These are phyloP conservation scores for Lophura nycthemera DNA, from an alignment of 2,113 vertebrate genomes.

Conservation along the genomic window DNA sequence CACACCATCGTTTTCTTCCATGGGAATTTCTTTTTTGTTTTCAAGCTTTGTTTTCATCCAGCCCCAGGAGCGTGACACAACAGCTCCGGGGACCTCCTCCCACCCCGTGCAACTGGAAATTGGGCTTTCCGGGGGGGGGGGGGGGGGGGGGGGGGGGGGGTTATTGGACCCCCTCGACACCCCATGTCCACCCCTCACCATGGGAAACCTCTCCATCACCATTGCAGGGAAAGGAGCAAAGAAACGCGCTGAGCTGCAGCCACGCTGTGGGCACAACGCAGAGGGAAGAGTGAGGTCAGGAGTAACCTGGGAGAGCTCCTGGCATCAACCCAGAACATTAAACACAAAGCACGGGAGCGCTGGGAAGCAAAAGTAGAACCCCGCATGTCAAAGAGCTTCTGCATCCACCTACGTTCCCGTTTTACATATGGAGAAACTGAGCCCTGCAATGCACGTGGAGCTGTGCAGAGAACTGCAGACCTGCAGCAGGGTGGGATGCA, in stretches of 20 bases:
- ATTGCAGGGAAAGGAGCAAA: rapidly evolving
- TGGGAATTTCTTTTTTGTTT: background rate
- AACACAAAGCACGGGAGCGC: background rate
- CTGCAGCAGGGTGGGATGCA: background rate
- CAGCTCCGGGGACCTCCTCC: rapidly evolving
- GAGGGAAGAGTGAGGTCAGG: background rate
- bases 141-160: too few relatives aligned
- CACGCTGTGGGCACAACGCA: background rate
- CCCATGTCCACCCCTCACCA: rapidly evolving
- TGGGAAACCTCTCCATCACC: background rate
- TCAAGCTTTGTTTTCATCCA: background rate
- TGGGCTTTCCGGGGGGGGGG: background rate
- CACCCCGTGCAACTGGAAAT: background rate
- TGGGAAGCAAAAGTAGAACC: too few relatives aligned
- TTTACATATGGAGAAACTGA: background rate
- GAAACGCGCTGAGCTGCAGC: background rate
- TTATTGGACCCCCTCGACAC: background rate
- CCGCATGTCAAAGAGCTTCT: too few relatives aligned
- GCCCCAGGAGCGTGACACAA: background rate
- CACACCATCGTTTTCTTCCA: background rate
- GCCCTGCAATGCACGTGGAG: rapidly evolving
- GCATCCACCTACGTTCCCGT: rapidly evolving
- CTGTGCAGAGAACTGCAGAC: background rate
- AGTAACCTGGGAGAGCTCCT: background rate
- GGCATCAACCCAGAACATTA: background rate